phyloP scores from a whole-genome alignment of 2,113 vertebrate species.

The Stomatorhinus ivindoensis region DNA sequence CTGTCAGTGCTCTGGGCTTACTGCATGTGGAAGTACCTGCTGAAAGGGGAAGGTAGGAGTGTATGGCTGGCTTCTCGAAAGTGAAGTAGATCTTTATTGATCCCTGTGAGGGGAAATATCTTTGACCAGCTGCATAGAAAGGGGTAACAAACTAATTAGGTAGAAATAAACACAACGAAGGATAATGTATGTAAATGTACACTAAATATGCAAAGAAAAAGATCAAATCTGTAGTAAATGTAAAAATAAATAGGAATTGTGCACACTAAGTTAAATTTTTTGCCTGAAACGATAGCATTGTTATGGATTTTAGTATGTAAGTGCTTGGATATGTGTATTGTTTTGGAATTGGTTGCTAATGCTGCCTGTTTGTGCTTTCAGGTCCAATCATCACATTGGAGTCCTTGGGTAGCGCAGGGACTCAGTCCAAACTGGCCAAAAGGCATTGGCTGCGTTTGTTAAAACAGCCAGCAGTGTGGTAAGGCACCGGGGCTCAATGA shows the following conservation, averaged over 20 bases:
- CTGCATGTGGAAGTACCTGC: conserved; percentile 82
- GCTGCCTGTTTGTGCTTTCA: conserved; percentile 41
- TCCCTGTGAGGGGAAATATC: not conserved
- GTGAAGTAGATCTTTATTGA: not conserved
- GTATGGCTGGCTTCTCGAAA: not conserved
- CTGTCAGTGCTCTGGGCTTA: conserved; percentile 84
- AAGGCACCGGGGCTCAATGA: conserved; percentile 39
- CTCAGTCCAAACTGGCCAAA: conserved; percentile 62
- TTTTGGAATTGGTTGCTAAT: not conserved
- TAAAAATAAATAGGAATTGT: not conserved
- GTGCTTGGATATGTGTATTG: not conserved
- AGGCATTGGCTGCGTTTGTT: conserved; percentile 83
- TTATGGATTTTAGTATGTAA: not conserved
- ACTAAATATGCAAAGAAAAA: not conserved
- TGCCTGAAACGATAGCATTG: not conserved
- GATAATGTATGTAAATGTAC: not conserved
- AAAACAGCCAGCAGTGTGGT: conserved; percentile 82
- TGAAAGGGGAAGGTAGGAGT: conserved; percentile 72
- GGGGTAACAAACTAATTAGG: not conserved
- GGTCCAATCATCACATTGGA: conserved; percentile 72
- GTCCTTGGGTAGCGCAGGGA: conserved; percentile 58
- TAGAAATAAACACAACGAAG: not conserved
- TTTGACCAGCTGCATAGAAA: not conserved
- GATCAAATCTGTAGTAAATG: not conserved
- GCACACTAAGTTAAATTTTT: not conserved